A percentile compares a stretch with the other conserved stretches of the same genome.
Evolutionary conservation across 1,140 invertebrate genomes (phyloP).

Genomic region (Formica exsecta): DNA sequence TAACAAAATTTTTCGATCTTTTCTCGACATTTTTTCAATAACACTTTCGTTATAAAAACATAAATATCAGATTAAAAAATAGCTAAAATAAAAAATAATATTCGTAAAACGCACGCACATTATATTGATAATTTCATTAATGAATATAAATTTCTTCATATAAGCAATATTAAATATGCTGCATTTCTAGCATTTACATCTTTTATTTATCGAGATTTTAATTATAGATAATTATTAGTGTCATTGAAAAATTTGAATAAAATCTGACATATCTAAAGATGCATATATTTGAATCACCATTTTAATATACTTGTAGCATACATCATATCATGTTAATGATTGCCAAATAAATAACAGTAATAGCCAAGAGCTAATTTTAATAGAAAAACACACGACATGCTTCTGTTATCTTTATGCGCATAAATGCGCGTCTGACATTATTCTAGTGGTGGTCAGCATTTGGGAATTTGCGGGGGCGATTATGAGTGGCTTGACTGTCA

Average conservation of each 20-base stretch:
- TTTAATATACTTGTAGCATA: slow-evolving; percentile 1
- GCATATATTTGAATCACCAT: background rate
- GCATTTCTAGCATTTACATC: background rate
- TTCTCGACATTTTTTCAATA: background rate
- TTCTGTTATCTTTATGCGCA: slow-evolving; percentile 19
- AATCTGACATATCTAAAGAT: background rate
- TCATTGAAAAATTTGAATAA: background rate
- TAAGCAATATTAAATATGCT: background rate
- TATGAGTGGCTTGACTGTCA: slow-evolving; percentile 40
- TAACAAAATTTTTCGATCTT: background rate
- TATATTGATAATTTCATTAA: background rate
- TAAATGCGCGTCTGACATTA: slow-evolving; percentile 1
- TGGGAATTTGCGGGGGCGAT: slow-evolving; percentile 61
- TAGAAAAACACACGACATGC: background rate
- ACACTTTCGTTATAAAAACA: background rate
- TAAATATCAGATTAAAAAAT: too few relatives aligned
- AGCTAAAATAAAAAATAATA: background rate
- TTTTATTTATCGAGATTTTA: background rate
- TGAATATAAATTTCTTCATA: too few relatives aligned
- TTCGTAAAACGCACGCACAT: background rate
- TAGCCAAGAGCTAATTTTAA: slow-evolving; percentile 16
- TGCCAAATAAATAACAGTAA: slow-evolving; percentile 6
- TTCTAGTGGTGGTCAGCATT: slow-evolving; percentile 7
- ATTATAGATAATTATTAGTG: background rate
- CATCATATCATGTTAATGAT: background rate